These are phyloP conservation scores for Eupleurogrammus muticus DNA, from an alignment of 2,797 vertebrate genomes.

Conservation along the genomic window DNA sequence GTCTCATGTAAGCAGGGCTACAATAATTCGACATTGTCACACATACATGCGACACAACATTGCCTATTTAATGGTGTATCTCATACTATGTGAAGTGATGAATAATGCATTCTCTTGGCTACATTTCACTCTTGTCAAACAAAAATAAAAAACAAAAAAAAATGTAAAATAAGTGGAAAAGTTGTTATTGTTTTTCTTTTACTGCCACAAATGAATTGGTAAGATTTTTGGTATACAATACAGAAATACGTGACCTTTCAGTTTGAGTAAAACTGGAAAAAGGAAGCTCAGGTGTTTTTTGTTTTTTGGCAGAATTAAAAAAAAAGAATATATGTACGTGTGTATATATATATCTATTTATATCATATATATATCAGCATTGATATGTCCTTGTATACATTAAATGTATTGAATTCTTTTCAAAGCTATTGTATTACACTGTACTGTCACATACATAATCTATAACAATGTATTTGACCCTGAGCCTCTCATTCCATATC, in stretches of 20 bases:
- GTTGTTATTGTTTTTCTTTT: conserved; percentile 18
- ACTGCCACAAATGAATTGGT: conserved; percentile 23
- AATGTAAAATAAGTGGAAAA: neutral
- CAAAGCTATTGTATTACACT: neutral
- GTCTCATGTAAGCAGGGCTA: neutral
- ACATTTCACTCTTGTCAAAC: conserved; percentile 41
- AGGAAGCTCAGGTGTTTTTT: neutral
- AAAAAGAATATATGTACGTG: no score
- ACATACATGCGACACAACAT: conserved; percentile 42
- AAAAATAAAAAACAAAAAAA: no score
- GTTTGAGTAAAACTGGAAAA: conserved; percentile 3
- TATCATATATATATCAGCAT: no score
- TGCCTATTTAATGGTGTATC: conserved; percentile 32
- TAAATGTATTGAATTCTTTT: neutral
- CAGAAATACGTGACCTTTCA: conserved; percentile 48
- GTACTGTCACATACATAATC: no score
- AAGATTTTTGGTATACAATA: conserved; percentile 8
- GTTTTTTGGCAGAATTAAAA: neutral
- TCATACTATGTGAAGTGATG: conserved; percentile 42
- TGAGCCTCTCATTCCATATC: neutral
- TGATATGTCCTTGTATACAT: neutral
- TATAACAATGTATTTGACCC: no score
- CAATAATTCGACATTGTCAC: conserved; percentile 11
- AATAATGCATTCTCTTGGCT: conserved; percentile 62
- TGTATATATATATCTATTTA: no score